Base-by-base conservation (phyloP, 64 coral and sea anemone genomes). In the Trachythela sp. region DNA sequence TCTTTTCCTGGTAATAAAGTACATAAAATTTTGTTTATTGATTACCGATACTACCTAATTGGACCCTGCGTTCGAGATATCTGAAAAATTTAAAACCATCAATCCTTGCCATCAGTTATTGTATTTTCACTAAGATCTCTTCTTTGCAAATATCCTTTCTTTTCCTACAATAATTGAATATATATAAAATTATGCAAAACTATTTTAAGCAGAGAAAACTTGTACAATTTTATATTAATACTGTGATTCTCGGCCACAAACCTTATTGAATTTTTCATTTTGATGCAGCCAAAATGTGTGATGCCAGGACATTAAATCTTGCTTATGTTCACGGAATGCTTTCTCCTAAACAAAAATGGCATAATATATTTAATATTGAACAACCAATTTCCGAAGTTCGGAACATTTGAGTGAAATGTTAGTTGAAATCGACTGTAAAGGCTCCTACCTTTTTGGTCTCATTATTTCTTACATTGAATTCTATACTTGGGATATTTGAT, bases 401-500 rank as follows among this genome's bases (percentile, higher is more conserved):
- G n/a, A n/a, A n/a, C n/a, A n/a, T n/a, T n/a, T n/a, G n/a, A n/a
- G n/a, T n/a, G n/a, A n/a, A n/a, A n/a, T n/a, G n/a, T n/a, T n/a
- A n/a, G n/a, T n/a, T n/a, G n/a, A n/a, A n/a, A n/a, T n/a, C n/a
- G n/a, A n/a, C n/a, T n/a, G n/a, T n/a, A n/a, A n/a, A n/a, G n/a
- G n/a, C n/a, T n/a, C 49, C 87, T 90, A 97, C 95, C 70, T 70
- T 90, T 51, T 8, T 48, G 43, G 91, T 94, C 83, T 94, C 95
- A 91, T 94, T 76, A 0, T 32, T 8, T 29, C 84, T 90, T 37
- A 50, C 92, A 36, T 85, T 72, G 75, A 92, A 97, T 42, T 87
- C 58, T 49, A 97, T 89, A 42, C 92, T 92, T 83, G 92, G 92
- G 71, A 97, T 94, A 70, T 97, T 97, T 58, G 95, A 97, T 29